Base-by-base conservation (phyloP, 2,888 invertebrate genomes). In the Athripsodes cinereus region DNA sequence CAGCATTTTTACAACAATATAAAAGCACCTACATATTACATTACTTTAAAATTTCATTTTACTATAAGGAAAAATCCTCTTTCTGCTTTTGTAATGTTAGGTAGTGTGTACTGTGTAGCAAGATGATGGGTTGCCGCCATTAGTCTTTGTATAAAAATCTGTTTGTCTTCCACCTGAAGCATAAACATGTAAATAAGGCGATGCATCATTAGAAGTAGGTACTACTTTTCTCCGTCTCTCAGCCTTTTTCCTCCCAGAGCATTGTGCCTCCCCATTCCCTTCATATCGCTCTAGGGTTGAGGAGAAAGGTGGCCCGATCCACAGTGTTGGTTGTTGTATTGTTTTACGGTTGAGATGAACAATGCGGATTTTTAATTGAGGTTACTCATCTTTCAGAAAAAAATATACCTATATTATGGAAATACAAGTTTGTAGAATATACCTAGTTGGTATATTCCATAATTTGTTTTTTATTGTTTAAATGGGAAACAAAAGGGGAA, bases 171-270 rank as follows among this genome's bases (percentile, higher is more conserved):
- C 57, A 57, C 59, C 59, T 55, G 52, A 46, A 57, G 57, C 62
- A 56, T 62, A 62, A 62, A 62, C 60, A 62, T 62, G 62, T 58
- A 62, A 62, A 62, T 62, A 60, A 60, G 62, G 62, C 50, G 51
- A 60, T 62, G 62, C 59, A 60, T 62, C 62, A 62, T 62, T 62
- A 62, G 59, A 51, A 35, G 53, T 13, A 40, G 40, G n/a, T 40
- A 54, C 52, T 35, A 22, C n/a, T 52, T 18, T 34, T 35, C 52
- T 34, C 26, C n/a, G n/a, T n/a, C n/a, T 10, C 46, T 20, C 8
- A 22, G 46, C 46, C 58, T 22, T 46, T 35, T 31, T 21, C 53
- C 48, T 19, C 58, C 34, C 34, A 44, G 44, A 35, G 34, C 19
- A 26, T n/a, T 26, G 18, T 18, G 26, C 18, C 16, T 11, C 20